Percentiles rank a stretch among this genome's conserved stretches.
Conservation (phyloP, 2,797 vertebrate species). For the Numenius phaeopus region DNA sequence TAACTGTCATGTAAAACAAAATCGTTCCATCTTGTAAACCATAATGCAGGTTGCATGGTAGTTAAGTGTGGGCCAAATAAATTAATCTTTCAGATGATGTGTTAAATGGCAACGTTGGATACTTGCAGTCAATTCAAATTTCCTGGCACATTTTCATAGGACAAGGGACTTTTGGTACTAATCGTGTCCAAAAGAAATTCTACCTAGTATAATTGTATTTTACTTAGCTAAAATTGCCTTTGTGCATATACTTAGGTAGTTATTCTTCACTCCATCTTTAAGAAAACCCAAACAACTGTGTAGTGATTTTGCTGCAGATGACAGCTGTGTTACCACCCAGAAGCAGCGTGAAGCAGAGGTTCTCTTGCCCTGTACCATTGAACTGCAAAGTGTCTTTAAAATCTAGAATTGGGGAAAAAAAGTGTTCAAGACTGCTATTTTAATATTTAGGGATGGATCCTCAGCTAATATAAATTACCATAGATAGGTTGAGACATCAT, state of each 20-base stretch:
- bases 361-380: not conserved
- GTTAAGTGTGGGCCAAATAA: not conserved
- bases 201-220: constrained; percentile 13
- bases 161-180: not conserved
- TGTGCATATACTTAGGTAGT: not conserved
- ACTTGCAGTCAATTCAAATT: constrained; percentile 47
- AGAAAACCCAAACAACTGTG: not conserved
- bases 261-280: not conserved
- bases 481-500: not conserved
- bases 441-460: not conserved
- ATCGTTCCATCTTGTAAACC: constrained; percentile 42
- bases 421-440: not conserved
- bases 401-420: not conserved
- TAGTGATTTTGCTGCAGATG: not conserved
- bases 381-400: not conserved
- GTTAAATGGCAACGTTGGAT: constrained; percentile 16
- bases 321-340: not conserved
- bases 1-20: constrained; percentile 59
- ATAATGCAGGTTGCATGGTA: constrained; percentile 3
- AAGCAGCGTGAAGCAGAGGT: not conserved
- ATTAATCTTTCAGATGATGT: constrained; percentile 39
- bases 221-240: constrained; percentile 4
- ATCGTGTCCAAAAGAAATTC: constrained; percentile 8
- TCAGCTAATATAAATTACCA: not conserved
- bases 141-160: constrained; percentile 21